Base-by-base conservation (phyloP, 2,888 invertebrate genomes). In the Sialis fuliginosa region DNA sequence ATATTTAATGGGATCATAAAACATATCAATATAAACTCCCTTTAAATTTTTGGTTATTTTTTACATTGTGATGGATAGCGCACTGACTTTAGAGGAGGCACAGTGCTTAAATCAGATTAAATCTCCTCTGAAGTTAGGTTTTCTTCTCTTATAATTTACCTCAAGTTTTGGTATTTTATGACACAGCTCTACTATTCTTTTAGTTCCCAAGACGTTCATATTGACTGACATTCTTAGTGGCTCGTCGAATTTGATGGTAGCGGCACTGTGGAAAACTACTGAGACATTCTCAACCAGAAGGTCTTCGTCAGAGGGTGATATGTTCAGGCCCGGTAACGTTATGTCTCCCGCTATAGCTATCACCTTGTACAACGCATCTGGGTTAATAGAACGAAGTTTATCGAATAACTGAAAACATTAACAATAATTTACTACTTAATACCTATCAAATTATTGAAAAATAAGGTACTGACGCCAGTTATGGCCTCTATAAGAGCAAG, bases 161-260 rank as follows among this genome's bases (percentile, higher is more conserved):
- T 78, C 74, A 22, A 87, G 65, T 44, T 77, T 71, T 32, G 72
- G 72, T 66, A 87, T 75, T 43, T 72, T 67, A 56, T 79, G 79
- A 59, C 82, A 81, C 42, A 88, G 66, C 48, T 79, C 71, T 54
- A 87, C 66, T 45, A 87, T 65, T 33, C 77, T 66, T 53, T 79
- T 74, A 5, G 83, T 82, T 46, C 82, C 84, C 31, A 78, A 64
- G 48, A 88, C 77, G 61, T 88, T 88, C 70, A 86, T 81, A 50
- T 79, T 75, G 3, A 85, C 74, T 0, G 86, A 81, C 9, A 74
- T 64, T 58, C 75, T 71, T 42, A 88, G 70, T 1, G 77, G 75
- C 60, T 87, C 87, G 61, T 87, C 82, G 58, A 88, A 88, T 62
- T 80, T 79, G 42, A 88, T 76, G 0, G 86, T 87, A 1, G 87